Percentiles rank a stretch among this genome's conserved stretches.
phyloP scores from a whole-genome alignment of 1,140 invertebrate genomes.

The Leptopilina clavipes region DNA sequence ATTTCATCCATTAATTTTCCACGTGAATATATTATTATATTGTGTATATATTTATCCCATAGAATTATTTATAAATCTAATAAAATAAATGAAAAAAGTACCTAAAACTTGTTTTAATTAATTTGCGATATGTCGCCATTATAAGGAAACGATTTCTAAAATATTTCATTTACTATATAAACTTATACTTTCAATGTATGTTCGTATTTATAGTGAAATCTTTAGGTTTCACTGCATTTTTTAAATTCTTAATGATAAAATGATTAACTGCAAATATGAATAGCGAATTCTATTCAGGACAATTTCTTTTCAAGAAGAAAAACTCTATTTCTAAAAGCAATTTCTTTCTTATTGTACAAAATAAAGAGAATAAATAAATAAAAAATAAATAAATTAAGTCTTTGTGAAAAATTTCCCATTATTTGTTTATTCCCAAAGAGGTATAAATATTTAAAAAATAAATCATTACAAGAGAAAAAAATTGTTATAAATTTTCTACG shows the following conservation, averaged over 20 bases:
- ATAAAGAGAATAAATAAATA: too few relatives aligned
- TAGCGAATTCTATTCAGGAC: neutral
- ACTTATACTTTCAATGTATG: constrained; percentile 7
- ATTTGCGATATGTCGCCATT: constrained; percentile 14
- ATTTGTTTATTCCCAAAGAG: too few relatives aligned
- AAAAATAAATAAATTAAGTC: too few relatives aligned
- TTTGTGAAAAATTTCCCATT: too few relatives aligned
- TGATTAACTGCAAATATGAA: neutral
- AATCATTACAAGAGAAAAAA: too few relatives aligned
- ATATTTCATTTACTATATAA: neutral
- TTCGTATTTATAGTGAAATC: neutral
- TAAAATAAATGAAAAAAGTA: neutral
- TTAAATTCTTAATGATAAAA: neutral
- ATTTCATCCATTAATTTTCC: neutral
- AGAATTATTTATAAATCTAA: neutral
- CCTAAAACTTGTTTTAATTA: neutral
- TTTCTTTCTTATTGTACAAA: too few relatives aligned
- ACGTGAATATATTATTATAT: neutral
- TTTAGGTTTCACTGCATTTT: neutral
- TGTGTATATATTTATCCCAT: neutral
- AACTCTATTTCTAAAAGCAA: neutral
- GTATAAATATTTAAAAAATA: neutral
- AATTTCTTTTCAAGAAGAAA: neutral
- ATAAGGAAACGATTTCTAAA: constrained; percentile 17
- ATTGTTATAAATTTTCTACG: neutral